phyloP scores from a whole-genome alignment of 2,113 vertebrate genomes.

The Aramus guarauna region DNA sequence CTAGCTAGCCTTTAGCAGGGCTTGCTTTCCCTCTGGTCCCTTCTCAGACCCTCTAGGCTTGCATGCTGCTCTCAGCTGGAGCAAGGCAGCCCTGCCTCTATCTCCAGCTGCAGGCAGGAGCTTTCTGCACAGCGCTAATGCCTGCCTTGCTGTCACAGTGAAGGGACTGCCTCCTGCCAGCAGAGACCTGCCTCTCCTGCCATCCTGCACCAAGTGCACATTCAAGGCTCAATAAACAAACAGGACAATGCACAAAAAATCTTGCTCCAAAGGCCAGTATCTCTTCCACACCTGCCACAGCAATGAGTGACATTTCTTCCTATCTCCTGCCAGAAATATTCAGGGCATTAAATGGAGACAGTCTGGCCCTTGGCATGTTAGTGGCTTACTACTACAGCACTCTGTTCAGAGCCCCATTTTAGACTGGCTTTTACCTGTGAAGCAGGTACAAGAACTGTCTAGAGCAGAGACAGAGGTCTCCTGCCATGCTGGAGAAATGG shows the following conservation, averaged over 20 bases:
- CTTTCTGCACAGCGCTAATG: background rate
- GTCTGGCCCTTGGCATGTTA: background rate
- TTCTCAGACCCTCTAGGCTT: background rate
- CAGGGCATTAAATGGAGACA: background rate
- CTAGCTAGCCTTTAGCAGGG: background rate
- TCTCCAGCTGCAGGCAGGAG: background rate
- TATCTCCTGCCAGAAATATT: background rate
- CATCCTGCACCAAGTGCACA: accelerated
- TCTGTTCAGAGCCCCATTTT: background rate
- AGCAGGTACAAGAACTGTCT: background rate
- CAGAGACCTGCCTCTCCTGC: background rate
- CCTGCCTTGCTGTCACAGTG: background rate
- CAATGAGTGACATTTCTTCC: background rate
- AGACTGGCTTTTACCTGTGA: background rate
- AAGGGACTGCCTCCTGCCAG: background rate
- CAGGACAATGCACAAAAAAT: background rate
- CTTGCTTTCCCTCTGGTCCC: background rate
- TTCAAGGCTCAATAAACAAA: background rate
- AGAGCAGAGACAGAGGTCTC: background rate
- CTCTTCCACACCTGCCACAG: background rate
- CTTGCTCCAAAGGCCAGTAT: background rate
- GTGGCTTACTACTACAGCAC: background rate
- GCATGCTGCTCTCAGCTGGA: background rate
- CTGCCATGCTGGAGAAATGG: background rate
- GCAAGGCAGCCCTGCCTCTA: background rate